Conservation (phyloP, 2,113 vertebrate genomes). For the Myotis yumanensis region DNA sequence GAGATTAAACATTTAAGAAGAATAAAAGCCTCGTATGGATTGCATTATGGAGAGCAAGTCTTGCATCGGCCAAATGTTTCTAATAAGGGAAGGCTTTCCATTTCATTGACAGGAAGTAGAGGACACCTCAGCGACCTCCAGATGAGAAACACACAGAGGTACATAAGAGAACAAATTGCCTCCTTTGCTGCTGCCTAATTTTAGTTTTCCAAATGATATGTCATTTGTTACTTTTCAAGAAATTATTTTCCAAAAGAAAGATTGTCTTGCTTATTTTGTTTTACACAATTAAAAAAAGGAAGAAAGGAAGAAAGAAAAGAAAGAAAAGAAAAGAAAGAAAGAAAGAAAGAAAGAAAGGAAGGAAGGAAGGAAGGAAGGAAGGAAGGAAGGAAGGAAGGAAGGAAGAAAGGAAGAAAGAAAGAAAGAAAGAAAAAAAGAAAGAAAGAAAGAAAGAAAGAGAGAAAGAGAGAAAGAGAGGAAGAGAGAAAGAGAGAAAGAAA, state of each 20-base stretch:
- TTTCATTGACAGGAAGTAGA: neutral
- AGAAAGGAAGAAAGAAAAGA: neutral
- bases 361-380: neutral
- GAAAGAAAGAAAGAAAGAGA: too few relatives aligned
- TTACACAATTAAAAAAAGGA: neutral
- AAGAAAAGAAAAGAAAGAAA: neutral
- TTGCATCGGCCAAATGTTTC: neutral
- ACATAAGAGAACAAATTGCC: neutral
- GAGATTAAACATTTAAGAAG: neutral
- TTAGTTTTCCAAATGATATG: slow-evolving; percentile 57
- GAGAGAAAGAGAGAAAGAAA: neutral
- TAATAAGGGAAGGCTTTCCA: neutral
- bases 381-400: neutral
- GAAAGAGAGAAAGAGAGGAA: too few relatives aligned
- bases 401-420: neutral
- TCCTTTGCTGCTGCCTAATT: slow-evolving; percentile 40
- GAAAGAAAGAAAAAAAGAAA: neutral
- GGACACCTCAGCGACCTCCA: neutral
- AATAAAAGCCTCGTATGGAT: neutral
- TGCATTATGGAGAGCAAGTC: neutral
- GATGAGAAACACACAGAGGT: neutral
- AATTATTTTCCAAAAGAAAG: slow-evolving; percentile 62
- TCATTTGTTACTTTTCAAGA: slow-evolving; percentile 52
- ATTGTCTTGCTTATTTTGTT: slow-evolving; percentile 62
- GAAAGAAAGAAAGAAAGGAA: neutral